Percentiles rank a stretch among this genome's conserved stretches.
Conservation (phyloP, 2,113 vertebrate genomes). For the Carassius auratus region DNA sequence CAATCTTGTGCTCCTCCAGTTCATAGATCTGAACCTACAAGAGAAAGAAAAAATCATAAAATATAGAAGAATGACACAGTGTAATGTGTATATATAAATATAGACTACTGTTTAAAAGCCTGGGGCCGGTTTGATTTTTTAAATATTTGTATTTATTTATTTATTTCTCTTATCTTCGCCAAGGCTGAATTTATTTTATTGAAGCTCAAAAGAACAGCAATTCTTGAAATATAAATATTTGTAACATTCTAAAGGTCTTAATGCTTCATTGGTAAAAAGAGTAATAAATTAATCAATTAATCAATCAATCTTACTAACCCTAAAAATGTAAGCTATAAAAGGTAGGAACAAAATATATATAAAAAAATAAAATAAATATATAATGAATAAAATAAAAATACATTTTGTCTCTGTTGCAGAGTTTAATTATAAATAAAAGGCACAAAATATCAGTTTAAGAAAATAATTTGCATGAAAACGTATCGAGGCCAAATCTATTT, state of each 20-base stretch:
- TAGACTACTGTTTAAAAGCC: no score
- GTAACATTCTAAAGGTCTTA: neutral
- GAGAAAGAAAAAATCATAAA: neutral
- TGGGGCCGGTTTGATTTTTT: no score
- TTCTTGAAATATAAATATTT: neutral
- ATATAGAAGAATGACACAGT: no score
- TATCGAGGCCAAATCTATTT: neutral
- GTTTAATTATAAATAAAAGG: neutral
- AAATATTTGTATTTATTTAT: no score
- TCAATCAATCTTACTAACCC: neutral
- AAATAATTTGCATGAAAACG: neutral
- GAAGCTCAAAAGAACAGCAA: neutral
- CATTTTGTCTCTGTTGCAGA: neutral
- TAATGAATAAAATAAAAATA: no score
- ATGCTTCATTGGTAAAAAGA: neutral
- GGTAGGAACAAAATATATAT: neutral
- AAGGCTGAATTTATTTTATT: no score
- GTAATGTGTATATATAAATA: no score
- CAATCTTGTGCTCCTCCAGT: constrained; percentile 95
- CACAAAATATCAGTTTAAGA: neutral
- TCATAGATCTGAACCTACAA: constrained; percentile 95
- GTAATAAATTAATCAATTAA: neutral
- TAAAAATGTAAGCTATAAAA: no score
- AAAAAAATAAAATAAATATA: neutral
- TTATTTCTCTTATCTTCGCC: no score